These are phyloP conservation scores for Chionoecetes opilio DNA, from an alignment of 1,140 invertebrate species.

Conservation along the genomic window DNA sequence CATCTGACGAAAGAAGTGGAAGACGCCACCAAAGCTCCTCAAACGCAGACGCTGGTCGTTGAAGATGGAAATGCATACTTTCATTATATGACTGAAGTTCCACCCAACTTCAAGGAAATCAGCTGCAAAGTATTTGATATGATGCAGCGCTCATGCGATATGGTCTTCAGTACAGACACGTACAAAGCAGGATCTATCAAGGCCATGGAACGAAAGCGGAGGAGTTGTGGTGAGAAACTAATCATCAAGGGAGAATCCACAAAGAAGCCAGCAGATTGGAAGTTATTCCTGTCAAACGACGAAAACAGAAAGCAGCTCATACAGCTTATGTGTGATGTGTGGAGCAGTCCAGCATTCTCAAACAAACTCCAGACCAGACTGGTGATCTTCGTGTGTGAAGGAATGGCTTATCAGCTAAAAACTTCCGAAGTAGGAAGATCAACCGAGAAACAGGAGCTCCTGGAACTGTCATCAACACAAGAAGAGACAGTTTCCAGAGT, in stretches of 20 bases:
- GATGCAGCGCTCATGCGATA: neutral
- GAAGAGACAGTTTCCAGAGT: constrained; percentile 21
- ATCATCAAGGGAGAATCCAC: neutral
- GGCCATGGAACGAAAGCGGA: too few relatives aligned
- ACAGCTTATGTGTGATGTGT: neutral
- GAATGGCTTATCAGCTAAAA: neutral
- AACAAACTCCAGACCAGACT: neutral
- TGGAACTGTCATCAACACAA: neutral
- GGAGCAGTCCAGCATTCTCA: neutral
- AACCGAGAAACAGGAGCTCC: neutral
- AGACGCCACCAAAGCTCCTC: neutral
- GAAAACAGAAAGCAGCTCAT: neutral
- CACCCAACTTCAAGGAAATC: neutral
- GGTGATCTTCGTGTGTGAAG: neutral
- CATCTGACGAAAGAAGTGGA: neutral
- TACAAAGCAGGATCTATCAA: neutral
- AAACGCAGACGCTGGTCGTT: neutral
- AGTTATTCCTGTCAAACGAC: neutral
- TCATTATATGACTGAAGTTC: constrained; percentile 36
- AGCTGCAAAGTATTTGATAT: neutral
- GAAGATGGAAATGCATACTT: constrained; percentile 49
- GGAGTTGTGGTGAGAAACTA: neutral
- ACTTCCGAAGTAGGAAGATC: neutral
- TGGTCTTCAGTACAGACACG: constrained; percentile 36
- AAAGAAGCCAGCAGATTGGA: constrained; percentile 41